Conservation (phyloP, 1,140 invertebrate species). For the Gryon sp. region DNA sequence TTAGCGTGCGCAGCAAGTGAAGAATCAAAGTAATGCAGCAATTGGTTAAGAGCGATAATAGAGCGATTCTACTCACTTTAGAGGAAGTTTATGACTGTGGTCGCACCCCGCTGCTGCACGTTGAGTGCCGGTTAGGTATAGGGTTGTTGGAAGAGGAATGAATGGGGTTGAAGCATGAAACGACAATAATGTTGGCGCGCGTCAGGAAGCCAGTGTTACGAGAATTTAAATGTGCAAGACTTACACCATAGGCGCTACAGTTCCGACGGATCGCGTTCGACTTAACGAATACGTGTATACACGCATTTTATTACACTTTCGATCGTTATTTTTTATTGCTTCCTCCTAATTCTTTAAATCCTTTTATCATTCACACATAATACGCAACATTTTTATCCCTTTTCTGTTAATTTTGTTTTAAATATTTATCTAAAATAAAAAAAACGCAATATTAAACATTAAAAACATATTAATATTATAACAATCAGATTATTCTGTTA, state of each 20-base stretch:
- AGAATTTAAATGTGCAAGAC: slow-evolving; percentile 66
- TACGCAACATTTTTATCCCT: too few relatives aligned
- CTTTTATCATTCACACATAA: too few relatives aligned
- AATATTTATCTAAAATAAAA: too few relatives aligned
- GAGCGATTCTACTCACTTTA: slow-evolving; percentile 70
- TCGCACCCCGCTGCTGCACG: slow-evolving; percentile 66
- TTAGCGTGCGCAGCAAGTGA: slow-evolving; percentile 48
- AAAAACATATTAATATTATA: too few relatives aligned
- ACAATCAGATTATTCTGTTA: too few relatives aligned
- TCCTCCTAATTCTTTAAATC: too few relatives aligned
- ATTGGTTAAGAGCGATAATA: slow-evolving; percentile 71
- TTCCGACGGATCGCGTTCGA: slow-evolving; percentile 69
- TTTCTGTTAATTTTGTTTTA: too few relatives aligned
- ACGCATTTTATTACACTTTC: background rate
- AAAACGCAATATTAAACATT: too few relatives aligned
- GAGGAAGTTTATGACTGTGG: slow-evolving; percentile 69
- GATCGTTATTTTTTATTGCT: background rate
- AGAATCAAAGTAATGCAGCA: slow-evolving; percentile 67
- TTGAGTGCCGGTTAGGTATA: slow-evolving; percentile 63
- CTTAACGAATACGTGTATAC: slow-evolving; percentile 29
- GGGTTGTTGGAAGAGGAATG: slow-evolving; percentile 68
- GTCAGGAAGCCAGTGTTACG: slow-evolving; percentile 65
- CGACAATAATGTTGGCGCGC: slow-evolving; percentile 67
- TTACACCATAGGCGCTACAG: slow-evolving; percentile 59
- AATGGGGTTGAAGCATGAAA: slow-evolving; percentile 67